Percentiles rank a stretch among this genome's conserved stretches.
Conservation (phyloP, 2,113 vertebrate genomes). For the Archocentrus centrarchus region DNA sequence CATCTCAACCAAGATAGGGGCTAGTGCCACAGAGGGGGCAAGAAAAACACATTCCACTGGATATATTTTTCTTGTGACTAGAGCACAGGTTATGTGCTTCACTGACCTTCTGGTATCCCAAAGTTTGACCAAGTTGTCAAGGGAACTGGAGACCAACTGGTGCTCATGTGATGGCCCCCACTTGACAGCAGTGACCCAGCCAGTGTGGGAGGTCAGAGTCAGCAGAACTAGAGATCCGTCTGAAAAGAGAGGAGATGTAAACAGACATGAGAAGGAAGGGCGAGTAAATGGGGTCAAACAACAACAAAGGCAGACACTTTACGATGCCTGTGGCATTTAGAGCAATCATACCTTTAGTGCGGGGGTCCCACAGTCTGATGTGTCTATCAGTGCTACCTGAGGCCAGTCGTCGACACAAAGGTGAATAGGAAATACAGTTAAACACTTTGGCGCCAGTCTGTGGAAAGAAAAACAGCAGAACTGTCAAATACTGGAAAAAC, state of each 20-base stretch:
- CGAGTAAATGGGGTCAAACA: neutral
- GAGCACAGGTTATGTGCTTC: neutral
- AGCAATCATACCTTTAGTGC: constrained; percentile 86
- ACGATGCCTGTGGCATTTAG: neutral
- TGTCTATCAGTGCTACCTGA: constrained; percentile 96
- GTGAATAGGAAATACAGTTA: constrained; percentile 93
- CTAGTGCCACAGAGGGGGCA: no score
- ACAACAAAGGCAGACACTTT: neutral
- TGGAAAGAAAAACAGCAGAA: constrained; percentile 9
- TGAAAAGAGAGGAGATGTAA: constrained; percentile 59
- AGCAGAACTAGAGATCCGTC: constrained; percentile 94
- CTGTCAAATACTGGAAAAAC: neutral
- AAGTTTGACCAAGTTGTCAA: constrained; percentile 96
- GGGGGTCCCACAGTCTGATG: constrained; percentile 94
- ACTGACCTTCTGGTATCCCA: constrained; percentile 97
- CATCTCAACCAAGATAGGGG: no score
- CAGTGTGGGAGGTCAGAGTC: constrained; percentile 94
- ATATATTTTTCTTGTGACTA: neutral
- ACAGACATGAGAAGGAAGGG: no score
- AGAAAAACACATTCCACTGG: no score
- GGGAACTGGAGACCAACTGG: constrained; percentile 94
- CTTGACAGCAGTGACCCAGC: constrained; percentile 95
- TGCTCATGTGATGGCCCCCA: constrained; percentile 94
- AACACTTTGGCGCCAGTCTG: constrained; percentile 97
- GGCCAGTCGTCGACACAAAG: constrained; percentile 90